Base-by-base conservation (phyloP, 2,113 vertebrate species). In the Odontophorus gujanensis region DNA sequence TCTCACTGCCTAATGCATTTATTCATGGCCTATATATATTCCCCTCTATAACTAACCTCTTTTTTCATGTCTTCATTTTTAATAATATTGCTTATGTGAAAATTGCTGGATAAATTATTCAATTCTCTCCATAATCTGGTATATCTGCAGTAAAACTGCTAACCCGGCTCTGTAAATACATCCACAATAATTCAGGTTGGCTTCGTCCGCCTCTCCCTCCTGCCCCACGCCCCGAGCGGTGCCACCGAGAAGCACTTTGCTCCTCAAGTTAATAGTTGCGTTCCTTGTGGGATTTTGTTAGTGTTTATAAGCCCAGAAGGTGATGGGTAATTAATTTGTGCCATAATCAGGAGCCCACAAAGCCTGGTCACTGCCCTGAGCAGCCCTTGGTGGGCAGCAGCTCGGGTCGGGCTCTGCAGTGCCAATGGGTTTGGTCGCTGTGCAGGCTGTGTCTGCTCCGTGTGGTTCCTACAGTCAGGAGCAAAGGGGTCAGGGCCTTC, bases 71-170 rank as follows among this genome's bases (percentile, higher is more conserved):
- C 96, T 97, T 96, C 95, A 95, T 96, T 97, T 97, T 97, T 96
- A 97, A 97, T 97, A 97, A 96, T 97, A 97, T 96, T 96, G 95
- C 95, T 96, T 95, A 96, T 96, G 89, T 96, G 94, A 98, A 97
- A 97, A 98, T 97, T 97, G 93, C 94, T 96, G 91, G 71, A 96
- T 97, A 97, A 97, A 97, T 97, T 97, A 97, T 98, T 97, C 92
- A 96, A 76, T 97, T 97, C 96, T 97, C 93, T 83, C 93, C 84
- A 88, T 95, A 97, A 96, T 96, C 89, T 58, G 69, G 87, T 91
- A 83, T 87, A 96, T 95, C 81, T 88, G 76, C 90, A 94, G 91
- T 95, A 93, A 97, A 97, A 93, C 77, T 72, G 81, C 96, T 96
- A 95, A 83, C 83, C 79, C 62, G 80, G 78, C 74, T 95, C 94